Conservation (phyloP, 2,888 invertebrate genomes). For the Ceraclea dissimilis region DNA sequence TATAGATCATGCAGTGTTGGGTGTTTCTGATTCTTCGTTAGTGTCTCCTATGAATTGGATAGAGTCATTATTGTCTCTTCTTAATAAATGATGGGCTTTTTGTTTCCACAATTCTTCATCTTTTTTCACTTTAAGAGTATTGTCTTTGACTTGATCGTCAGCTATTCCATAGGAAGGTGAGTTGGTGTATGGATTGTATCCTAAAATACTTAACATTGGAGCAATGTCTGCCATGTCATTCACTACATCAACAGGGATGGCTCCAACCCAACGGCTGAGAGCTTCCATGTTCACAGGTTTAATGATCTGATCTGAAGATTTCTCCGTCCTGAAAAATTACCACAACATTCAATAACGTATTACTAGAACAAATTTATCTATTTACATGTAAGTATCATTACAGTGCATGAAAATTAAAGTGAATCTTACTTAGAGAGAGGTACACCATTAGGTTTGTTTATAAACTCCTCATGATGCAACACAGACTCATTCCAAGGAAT, state of each 20-base stretch:
- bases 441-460: conserved; percentile 92
- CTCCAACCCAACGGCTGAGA: conserved; percentile 84
- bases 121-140: conserved; percentile 45
- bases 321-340: conserved; percentile 70
- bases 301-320: conserved; percentile 97
- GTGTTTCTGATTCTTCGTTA: conserved; percentile 24
- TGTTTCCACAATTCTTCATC: conserved; percentile 30
- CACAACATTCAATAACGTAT: not conserved
- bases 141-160: conserved; percentile 64
- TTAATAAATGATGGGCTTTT: conserved; percentile 21
- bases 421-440: conserved; percentile 79
- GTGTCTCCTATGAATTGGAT: conserved; percentile 15
- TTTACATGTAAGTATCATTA: no score
- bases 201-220: conserved; percentile 86
- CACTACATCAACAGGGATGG: conserved; percentile 85
- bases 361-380: no score
- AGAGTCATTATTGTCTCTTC: conserved; percentile 11
- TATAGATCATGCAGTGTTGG: conserved; percentile 25
- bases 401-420: not conserved
- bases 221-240: conserved; percentile 88
- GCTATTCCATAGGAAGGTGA: conserved; percentile 91
- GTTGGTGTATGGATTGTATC: conserved; percentile 95
- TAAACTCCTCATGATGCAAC: conserved; percentile 94
- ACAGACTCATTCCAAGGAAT: conserved; percentile 94
- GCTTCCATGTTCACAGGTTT: conserved; percentile 97